These are phyloP conservation scores for Escarpia spicata DNA, from an alignment of 2,888 invertebrate genomes.

Conservation along the genomic window DNA sequence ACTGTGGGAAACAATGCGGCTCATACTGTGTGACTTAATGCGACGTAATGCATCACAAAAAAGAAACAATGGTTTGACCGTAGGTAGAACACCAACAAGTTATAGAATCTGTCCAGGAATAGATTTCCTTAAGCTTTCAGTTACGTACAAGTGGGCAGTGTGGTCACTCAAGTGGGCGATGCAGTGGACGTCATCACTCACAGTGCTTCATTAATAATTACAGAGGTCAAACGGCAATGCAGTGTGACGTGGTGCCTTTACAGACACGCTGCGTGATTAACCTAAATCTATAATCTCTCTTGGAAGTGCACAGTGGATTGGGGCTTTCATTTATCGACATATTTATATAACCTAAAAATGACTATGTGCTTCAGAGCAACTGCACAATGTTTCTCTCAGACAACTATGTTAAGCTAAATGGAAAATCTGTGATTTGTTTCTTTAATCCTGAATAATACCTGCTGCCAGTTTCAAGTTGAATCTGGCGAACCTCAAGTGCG, in stretches of 20 bases:
- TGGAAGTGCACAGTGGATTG: not conserved
- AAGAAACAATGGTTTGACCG: not conserved
- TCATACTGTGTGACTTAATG: too few species aligned
- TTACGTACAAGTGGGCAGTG: too few species aligned
- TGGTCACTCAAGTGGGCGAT: not conserved
- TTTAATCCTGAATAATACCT: not conserved
- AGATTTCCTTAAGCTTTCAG: too few species aligned
- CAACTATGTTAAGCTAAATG: not conserved
- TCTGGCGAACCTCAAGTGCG: not conserved
- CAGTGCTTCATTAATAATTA: not conserved
- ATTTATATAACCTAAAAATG: too few species aligned
- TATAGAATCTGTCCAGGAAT: not conserved
- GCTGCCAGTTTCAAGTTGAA: not conserved
- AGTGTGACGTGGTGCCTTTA: not conserved
- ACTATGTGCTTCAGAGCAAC: not conserved
- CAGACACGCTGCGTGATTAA: not conserved
- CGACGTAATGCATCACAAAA: too few species aligned
- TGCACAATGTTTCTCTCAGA: not conserved
- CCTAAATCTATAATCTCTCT: not conserved
- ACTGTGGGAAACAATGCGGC: not conserved
- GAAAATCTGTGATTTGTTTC: constrained; percentile 1
- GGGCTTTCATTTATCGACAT: not conserved
- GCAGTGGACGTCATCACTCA: not conserved
- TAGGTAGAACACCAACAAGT: not conserved
- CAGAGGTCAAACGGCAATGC: not conserved